phyloP scores from a whole-genome alignment of 2,888 invertebrate genomes.

The Ferdinandea cuprea region DNA sequence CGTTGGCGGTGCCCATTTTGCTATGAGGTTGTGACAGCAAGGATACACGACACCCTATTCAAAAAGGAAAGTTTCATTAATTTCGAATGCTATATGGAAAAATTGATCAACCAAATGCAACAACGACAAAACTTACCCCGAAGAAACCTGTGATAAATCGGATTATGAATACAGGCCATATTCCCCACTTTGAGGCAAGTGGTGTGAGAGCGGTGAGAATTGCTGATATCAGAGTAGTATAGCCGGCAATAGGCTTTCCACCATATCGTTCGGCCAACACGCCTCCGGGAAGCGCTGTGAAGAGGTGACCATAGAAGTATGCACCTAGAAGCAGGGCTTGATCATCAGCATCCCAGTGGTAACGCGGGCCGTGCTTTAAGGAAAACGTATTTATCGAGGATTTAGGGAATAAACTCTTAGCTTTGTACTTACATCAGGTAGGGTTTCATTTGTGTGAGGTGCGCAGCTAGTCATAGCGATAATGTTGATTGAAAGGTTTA shows the following conservation, averaged over 20 bases:
- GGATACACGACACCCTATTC: conserved; percentile 86
- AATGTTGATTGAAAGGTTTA: conserved; percentile 90
- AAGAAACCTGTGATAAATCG: conserved; percentile 86
- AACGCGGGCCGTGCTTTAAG: conserved; percentile 83
- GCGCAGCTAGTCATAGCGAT: conserved; percentile 86
- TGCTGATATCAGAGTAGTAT: conserved; percentile 83
- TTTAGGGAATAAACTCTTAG: neutral
- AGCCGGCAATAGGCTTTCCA: conserved; percentile 86
- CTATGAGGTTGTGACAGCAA: conserved; percentile 86
- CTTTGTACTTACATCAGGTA: conserved; percentile 79
- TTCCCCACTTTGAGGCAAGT: conserved; percentile 85
- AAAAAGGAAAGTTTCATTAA: conserved; percentile 1
- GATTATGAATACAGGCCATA: conserved; percentile 84
- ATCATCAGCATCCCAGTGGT: conserved; percentile 85
- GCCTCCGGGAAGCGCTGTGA: conserved; percentile 87
- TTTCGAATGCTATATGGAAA: neutral
- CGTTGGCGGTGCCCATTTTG: conserved; percentile 89
- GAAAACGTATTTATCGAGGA: conserved; percentile 11
- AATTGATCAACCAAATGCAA: neutral
- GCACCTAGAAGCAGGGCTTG: conserved; percentile 87
- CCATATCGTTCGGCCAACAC: conserved; percentile 87
- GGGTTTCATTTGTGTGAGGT: conserved; percentile 64
- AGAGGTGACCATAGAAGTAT: conserved; percentile 88
- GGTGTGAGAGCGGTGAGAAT: conserved; percentile 86
- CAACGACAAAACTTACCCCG: conserved; percentile 84